These are phyloP conservation scores for Hipparchia sbordonii DNA, from an alignment of 2,888 invertebrate species.

Conservation along the genomic window DNA sequence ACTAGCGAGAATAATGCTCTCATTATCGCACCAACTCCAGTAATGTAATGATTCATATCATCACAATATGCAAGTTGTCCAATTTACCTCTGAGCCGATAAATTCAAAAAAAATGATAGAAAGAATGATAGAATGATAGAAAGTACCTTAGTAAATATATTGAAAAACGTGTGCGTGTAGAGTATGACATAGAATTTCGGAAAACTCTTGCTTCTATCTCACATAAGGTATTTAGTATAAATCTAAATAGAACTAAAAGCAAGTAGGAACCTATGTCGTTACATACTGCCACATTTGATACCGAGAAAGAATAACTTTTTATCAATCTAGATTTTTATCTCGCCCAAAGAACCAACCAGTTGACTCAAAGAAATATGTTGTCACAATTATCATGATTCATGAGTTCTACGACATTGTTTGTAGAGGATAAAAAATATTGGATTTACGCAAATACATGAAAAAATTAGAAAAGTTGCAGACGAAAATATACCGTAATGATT, in stretches of 20 bases:
- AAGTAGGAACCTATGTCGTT: no score
- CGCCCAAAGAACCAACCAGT: background rate
- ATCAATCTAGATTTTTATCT: background rate
- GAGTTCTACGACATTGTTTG: slow-evolving; percentile 11
- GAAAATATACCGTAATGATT: slow-evolving; percentile 12
- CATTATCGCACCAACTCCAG: slow-evolving; percentile 48
- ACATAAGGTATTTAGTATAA: no score
- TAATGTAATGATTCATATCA: slow-evolving; percentile 55
- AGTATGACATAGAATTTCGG: no score
- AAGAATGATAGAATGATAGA: no score
- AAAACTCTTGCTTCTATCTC: no score
- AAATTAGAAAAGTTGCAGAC: slow-evolving; percentile 6
- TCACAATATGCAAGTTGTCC: background rate
- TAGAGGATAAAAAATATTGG: slow-evolving; percentile 2
- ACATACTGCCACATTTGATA: background rate
- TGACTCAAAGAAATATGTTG: slow-evolving; percentile 1
- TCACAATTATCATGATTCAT: slow-evolving; percentile 17
- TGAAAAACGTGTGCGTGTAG: no score
- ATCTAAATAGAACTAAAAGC: no score
- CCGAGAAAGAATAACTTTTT: background rate
- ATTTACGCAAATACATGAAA: background rate
- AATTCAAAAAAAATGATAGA: no score
- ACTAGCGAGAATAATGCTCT: slow-evolving; percentile 49
- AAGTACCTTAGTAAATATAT: no score
- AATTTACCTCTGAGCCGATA: slow-evolving; percentile 19